phyloP scores from a whole-genome alignment of 2,888 invertebrate species.

The Eupithecia pulchellata region DNA sequence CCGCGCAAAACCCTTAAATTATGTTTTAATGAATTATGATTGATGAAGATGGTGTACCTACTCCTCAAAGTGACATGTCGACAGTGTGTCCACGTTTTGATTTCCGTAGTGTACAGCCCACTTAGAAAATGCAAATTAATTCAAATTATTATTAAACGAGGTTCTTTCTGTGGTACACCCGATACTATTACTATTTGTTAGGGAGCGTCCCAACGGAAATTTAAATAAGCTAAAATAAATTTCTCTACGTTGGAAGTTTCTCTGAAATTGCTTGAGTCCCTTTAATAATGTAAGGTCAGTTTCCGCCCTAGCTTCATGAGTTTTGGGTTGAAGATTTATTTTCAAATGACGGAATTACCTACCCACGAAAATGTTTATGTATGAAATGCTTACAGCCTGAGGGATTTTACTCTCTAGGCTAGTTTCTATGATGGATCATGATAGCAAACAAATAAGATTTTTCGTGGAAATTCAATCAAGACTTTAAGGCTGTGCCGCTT shows the following conservation, averaged over 20 bases:
- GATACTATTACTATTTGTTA: conserved; percentile 12
- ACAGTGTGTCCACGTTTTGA: neutral
- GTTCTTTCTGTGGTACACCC: conserved; percentile 8
- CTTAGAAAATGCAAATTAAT: neutral
- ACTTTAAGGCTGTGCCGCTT: neutral
- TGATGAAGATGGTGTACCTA: too few species aligned
- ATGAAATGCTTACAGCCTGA: conserved; percentile 1
- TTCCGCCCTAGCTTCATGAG: conserved; percentile 31
- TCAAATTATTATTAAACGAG: conserved; percentile 12
- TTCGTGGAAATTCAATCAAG: conserved; percentile 5
- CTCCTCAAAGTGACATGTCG: neutral
- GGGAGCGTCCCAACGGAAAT: conserved; percentile 27
- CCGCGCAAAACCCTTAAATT: neutral
- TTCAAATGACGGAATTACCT: conserved; percentile 25
- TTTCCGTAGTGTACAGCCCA: neutral
- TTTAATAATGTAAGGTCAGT: conserved; percentile 39
- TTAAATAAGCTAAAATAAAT: conserved; percentile 37
- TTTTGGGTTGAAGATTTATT: conserved; percentile 34
- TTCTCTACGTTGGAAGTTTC: conserved; percentile 27
- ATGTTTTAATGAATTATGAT: neutral
- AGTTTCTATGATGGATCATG: conserved; percentile 14
- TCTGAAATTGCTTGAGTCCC: conserved; percentile 33
- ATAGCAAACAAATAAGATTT: conserved; percentile 4
- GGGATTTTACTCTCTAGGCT: conserved; percentile 5
- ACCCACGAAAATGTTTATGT: conserved; percentile 24